Evolutionary conservation across 2,888 invertebrate species (phyloP).

Genomic region (Malthinus flaveolus): DNA sequence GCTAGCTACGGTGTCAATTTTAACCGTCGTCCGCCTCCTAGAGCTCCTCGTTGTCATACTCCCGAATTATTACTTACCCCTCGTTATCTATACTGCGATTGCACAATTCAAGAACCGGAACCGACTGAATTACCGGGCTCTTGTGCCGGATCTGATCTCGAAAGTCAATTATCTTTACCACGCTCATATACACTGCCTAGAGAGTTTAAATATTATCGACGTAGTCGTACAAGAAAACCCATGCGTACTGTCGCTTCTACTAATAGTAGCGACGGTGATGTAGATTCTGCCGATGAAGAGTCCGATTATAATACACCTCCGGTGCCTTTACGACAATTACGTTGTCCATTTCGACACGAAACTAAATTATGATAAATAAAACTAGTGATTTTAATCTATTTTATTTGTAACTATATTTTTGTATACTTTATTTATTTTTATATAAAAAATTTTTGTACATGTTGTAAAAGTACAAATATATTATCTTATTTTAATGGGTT

Average conservation of each 20-base stretch:
- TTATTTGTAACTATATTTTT: constrained; percentile 12
- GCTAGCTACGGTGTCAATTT: constrained; percentile 53
- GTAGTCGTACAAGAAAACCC: constrained; percentile 60
- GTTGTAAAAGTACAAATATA: constrained; percentile 5
- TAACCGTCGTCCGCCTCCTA: constrained; percentile 47
- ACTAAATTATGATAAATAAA: constrained; percentile 57
- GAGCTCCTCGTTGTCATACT: constrained; percentile 65
- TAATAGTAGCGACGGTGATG: constrained; percentile 86
- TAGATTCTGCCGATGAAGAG: constrained; percentile 76
- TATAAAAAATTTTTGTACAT: constrained; percentile 11
- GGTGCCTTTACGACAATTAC: constrained; percentile 49
- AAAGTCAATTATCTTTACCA: constrained; percentile 79
- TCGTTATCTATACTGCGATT: constrained; percentile 65
- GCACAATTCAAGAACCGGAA: constrained; percentile 51
- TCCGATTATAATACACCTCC: constrained; percentile 53
- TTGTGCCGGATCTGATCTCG: constrained; percentile 66
- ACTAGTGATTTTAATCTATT: constrained; percentile 12
- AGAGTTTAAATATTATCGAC: constrained; percentile 80
- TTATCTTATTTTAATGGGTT: too few relatives aligned
- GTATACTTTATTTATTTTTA: constrained; percentile 10
- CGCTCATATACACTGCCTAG: constrained; percentile 83
- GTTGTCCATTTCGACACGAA: constrained; percentile 61
- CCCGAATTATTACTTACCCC: constrained; percentile 81
- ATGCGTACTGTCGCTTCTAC: constrained; percentile 77
- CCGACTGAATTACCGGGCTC: constrained; percentile 44